phyloP scores from a whole-genome alignment of 1,140 invertebrate genomes.

The Camponotus floridanus region DNA sequence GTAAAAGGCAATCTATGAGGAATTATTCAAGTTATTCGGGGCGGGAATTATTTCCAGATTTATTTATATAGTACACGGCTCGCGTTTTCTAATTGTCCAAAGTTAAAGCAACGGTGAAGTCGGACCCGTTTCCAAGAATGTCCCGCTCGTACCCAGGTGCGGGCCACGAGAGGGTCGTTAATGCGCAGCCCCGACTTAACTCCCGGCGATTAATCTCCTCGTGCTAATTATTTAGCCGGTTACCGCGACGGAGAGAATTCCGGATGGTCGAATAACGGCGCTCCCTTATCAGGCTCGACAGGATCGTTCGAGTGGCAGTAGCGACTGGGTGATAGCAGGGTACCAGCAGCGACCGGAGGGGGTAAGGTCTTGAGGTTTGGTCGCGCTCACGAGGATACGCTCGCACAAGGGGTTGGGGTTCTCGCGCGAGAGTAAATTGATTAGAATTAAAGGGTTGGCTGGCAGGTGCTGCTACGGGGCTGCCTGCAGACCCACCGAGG shows the following conservation, averaged over 20 bases:
- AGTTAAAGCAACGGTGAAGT: not conserved
- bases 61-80: not conserved
- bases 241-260: slow-evolving; percentile 62
- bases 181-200: slow-evolving; percentile 68
- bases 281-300: slow-evolving; percentile 72
- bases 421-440: slow-evolving; percentile 85
- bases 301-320: slow-evolving; percentile 66
- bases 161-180: slow-evolving; percentile 67
- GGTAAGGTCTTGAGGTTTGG: slow-evolving; percentile 69
- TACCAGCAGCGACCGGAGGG: slow-evolving; percentile 48
- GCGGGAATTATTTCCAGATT: slow-evolving; percentile 9
- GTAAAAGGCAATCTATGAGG: not conserved
- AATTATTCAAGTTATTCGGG: not conserved
- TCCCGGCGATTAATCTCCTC: slow-evolving; percentile 81
- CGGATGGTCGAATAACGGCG: slow-evolving; percentile 66
- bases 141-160: not conserved
- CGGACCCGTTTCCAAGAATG: slow-evolving; percentile 3
- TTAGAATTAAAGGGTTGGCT: slow-evolving; percentile 86
- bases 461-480: slow-evolving; percentile 73
- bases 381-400: slow-evolving; percentile 74
- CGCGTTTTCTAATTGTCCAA: slow-evolving; percentile 19
- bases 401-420: slow-evolving; percentile 63
- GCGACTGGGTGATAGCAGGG: slow-evolving; percentile 26
- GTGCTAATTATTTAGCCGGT: slow-evolving; percentile 83
- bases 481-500: slow-evolving; percentile 64